Conservation (phyloP, 53 echinoderm and acorn worm genomes). For the Stichopus horrens region DNA sequence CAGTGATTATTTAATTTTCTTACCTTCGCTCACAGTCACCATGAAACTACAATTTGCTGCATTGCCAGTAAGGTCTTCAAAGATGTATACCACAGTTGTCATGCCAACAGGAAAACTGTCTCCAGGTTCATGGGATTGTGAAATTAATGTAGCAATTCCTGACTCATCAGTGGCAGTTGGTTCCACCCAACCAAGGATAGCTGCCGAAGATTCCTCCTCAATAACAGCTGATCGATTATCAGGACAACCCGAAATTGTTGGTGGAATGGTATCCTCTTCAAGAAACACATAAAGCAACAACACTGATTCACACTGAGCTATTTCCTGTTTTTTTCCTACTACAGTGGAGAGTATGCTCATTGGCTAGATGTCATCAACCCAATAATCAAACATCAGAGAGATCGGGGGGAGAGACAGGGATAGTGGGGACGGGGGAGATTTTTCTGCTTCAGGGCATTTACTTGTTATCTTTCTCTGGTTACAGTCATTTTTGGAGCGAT, state of each 20-base stretch:
- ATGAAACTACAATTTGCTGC: conserved; percentile 27
- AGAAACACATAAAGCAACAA: not conserved
- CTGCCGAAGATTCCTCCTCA: conserved; percentile 24
- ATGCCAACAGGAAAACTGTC: conserved; percentile 16
- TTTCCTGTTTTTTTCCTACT: too few relatives aligned
- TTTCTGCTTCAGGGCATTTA: too few relatives aligned
- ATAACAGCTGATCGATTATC: conserved; percentile 4
- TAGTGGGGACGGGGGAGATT: too few relatives aligned
- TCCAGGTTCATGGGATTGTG: not conserved
- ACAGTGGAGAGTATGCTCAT: too few relatives aligned
- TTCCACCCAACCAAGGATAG: conserved; percentile 49
- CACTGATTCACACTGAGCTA: too few relatives aligned
- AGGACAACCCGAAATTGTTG: conserved; percentile 12
- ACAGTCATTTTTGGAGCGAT: too few relatives aligned
- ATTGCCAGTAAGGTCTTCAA: conserved; percentile 36
- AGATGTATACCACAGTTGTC: conserved; percentile 31
- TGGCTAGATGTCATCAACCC: too few relatives aligned
- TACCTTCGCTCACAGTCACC: conserved; percentile 5
- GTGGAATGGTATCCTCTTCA: conserved; percentile 24
- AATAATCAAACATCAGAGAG: too few relatives aligned
- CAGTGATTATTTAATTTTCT: not conserved
- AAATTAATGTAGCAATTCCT: not conserved
- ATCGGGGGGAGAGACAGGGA: too few relatives aligned
- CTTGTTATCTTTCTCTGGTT: too few relatives aligned
- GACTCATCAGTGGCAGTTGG: conserved; percentile 65